Percentiles rank a stretch among this genome's conserved stretches.
These are phyloP conservation scores for Octomys mimax DNA, from an alignment of 2,797 vertebrate species.

Conservation along the genomic window DNA sequence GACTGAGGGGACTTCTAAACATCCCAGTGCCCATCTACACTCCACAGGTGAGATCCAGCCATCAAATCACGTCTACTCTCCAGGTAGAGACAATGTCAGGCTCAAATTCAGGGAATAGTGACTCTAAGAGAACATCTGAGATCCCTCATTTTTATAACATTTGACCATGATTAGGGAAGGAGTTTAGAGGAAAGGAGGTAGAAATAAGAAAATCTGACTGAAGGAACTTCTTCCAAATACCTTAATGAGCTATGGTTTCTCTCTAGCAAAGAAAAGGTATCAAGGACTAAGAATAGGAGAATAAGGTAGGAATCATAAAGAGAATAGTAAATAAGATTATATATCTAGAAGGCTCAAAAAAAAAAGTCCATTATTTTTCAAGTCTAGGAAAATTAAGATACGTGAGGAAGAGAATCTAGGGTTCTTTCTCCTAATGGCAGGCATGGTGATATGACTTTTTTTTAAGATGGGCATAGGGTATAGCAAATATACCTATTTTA, in stretches of 20 bases:
- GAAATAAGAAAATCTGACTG: not conserved
- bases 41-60: not conserved
- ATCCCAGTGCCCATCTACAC: not conserved
- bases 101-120: not conserved
- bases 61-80: not conserved
- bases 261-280: conserved; percentile 8
- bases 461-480: not conserved
- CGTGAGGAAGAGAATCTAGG: conserved; percentile 35
- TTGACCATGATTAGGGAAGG: not conserved
- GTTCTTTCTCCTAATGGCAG: not conserved
- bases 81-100: not conserved
- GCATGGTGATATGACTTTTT: not conserved
- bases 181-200: not conserved
- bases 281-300: conserved; percentile 8
- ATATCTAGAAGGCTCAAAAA: not conserved
- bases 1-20: not conserved
- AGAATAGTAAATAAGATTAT: conserved; percentile 26
- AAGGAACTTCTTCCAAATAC: not conserved
- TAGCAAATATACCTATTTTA: conserved; percentile 14
- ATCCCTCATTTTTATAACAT: not conserved
- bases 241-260: conserved; percentile 24
- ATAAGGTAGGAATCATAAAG: not conserved
- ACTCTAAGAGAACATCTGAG: conserved; percentile 13
- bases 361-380: not conserved
- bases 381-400: not conserved